Percentiles rank a stretch among this genome's conserved stretches.
phyloP scores from a whole-genome alignment of 1,140 invertebrate genomes.

The Araneus ventricosus region DNA sequence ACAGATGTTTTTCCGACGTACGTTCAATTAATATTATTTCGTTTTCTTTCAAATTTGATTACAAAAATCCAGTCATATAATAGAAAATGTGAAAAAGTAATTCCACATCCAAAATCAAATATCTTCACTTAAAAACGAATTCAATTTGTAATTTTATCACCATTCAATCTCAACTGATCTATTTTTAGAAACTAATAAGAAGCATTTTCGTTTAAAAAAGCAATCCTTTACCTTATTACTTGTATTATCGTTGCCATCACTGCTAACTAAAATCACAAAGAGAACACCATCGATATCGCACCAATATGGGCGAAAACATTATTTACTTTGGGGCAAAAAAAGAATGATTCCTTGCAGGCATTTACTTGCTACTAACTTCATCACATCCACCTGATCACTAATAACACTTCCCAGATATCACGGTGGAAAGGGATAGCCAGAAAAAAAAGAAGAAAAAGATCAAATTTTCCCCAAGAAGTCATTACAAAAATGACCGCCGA shows the following conservation, averaged over 20 bases:
- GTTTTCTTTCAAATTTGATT: too few relatives aligned
- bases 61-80: too few relatives aligned
- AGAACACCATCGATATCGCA: background rate
- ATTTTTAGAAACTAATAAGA: too few relatives aligned
- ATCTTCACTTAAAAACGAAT: too few relatives aligned
- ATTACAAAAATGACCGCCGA: constrained; percentile 69
- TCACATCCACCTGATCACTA: constrained; percentile 58
- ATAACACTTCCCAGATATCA: constrained; percentile 65
- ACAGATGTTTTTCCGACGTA: too few relatives aligned
- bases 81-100: too few relatives aligned
- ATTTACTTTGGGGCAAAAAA: background rate
- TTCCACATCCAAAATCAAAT: too few relatives aligned
- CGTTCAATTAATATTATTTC: too few relatives aligned
- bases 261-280: background rate
- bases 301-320: background rate
- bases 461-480: constrained; percentile 61
- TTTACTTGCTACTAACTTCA: constrained; percentile 62
- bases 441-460: constrained; percentile 42
- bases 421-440: background rate
- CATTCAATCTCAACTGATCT: too few relatives aligned
- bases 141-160: too few relatives aligned
- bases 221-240: background rate
- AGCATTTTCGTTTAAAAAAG: background rate
- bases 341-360: constrained; percentile 44
- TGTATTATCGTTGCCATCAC: background rate